Evolutionary conservation across 1,140 invertebrate species (phyloP).

Genomic region (Rhopalosiphum padi): DNA sequence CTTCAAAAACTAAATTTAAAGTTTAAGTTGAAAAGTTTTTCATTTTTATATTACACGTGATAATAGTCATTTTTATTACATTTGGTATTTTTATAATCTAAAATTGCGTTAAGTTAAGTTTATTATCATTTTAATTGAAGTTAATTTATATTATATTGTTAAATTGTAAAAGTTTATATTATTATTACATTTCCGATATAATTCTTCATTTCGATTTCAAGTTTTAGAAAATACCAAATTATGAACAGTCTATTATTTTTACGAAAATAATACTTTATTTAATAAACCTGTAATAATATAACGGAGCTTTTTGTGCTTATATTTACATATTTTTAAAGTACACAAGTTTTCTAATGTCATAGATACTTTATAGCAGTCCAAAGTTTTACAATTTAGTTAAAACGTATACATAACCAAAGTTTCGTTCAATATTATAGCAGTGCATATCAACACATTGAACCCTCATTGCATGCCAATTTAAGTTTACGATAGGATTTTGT

Average conservation of each 20-base stretch:
- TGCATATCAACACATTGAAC: neutral
- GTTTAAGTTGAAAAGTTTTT: neutral
- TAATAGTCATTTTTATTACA: neutral
- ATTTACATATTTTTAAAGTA: neutral
- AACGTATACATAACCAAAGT: neutral
- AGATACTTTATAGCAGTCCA: neutral
- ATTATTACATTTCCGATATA: neutral
- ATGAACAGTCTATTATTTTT: neutral
- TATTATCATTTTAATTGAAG: neutral
- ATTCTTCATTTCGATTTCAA: neutral
- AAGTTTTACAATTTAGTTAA: neutral
- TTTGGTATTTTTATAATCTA: neutral
- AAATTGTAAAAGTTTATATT: neutral
- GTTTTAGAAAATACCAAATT: neutral
- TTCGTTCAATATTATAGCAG: neutral
- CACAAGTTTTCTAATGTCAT: neutral
- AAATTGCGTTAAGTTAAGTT: neutral
- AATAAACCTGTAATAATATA: neutral
- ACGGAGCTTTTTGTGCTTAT: neutral
- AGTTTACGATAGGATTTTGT: neutral
- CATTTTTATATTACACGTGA: neutral
- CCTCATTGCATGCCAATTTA: neutral
- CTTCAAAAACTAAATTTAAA: constrained; percentile 3
- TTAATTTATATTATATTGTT: neutral
- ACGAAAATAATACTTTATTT: neutral